Evolutionary conservation across 2,888 invertebrate genomes (phyloP), one percentile per base, ranked within the genome.

Genomic region (Cantharis flavilabris): DNA sequence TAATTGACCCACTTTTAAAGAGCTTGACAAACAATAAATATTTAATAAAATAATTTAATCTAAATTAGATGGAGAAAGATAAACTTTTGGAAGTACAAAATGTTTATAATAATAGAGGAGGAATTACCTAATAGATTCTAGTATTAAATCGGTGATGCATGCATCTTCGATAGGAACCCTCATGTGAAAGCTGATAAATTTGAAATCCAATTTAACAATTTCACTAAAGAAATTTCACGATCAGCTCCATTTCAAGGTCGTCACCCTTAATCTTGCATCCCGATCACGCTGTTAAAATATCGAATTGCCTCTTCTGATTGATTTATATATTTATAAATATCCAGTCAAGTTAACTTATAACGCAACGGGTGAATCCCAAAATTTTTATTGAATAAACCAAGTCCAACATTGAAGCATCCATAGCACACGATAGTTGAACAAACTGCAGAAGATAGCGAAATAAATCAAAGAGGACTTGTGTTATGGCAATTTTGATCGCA

Each of bases 1-100:
- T 23, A 67, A 67, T 67, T 67, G 65, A 67, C 65, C 65, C n/a
- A 67, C 20, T 67, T 67, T 67, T 26, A n/a, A 65, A 67, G 65
- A 67, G 0, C 4, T n/a, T 23, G 26, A 33, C 33, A 33, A 33
- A 33, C 13, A 11, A 67, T 26, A 67, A 67, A 67, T 26, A 23
- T 67, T 67, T 67, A 23, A 49, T 49, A 49, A 49, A 49, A n/a
- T n/a, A n/a, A 49, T 49, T 49, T 49, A 49, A 49, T 49, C 10
- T 49, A 49, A 49, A 49, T n/a, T 49, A n/a, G n/a, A n/a, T n/a
- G n/a, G n/a, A n/a, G 49, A 7, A 49, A 49, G 49, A 49, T 49
- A 49, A 49, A 49, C 49, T n/a, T n/a, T 33, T 2, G 49, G n/a
- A 7, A 9, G 49, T 49, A 49, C 49, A 49, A n/a, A 49, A 49